Evolutionary conservation across 2,888 invertebrate genomes (phyloP).

Genomic region (Epistrophe grossulariae): DNA sequence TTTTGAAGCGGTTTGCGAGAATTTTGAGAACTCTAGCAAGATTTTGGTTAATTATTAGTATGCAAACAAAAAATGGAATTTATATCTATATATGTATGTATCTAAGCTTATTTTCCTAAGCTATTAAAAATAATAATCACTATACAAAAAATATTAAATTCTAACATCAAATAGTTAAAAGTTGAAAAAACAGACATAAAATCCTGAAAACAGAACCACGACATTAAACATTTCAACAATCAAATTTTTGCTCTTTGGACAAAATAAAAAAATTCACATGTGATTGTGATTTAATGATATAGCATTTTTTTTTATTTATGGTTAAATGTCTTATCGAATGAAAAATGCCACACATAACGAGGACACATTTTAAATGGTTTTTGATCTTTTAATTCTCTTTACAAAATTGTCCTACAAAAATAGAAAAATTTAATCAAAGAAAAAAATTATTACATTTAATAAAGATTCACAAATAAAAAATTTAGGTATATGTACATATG

Average conservation of each 20-base stretch:
- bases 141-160: neutral
- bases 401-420: neutral
- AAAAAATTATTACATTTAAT: neutral
- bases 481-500: neutral
- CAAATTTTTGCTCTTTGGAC: neutral
- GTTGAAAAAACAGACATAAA: neutral
- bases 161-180: neutral
- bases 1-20: no score
- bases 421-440: neutral
- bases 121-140: neutral
- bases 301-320: neutral
- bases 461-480: neutral
- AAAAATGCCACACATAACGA: slow-evolving; percentile 12
- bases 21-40: no score
- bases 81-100: no score
- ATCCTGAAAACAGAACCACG: neutral
- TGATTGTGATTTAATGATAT: slow-evolving; percentile 13
- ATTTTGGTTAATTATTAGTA: no score
- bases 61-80: no score
- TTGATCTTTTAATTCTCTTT: slow-evolving; percentile 6
- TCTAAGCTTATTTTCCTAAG: neutral
- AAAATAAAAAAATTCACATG: neutral
- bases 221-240: slow-evolving; percentile 6
- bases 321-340: slow-evolving; percentile 11
- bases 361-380: slow-evolving; percentile 27